A percentile compares a stretch with the other conserved stretches of the same genome.
These are phyloP conservation scores for Caenorhabditis doughertyi DNA, from an alignment of 2,888 invertebrate species.

Conservation along the genomic window DNA sequence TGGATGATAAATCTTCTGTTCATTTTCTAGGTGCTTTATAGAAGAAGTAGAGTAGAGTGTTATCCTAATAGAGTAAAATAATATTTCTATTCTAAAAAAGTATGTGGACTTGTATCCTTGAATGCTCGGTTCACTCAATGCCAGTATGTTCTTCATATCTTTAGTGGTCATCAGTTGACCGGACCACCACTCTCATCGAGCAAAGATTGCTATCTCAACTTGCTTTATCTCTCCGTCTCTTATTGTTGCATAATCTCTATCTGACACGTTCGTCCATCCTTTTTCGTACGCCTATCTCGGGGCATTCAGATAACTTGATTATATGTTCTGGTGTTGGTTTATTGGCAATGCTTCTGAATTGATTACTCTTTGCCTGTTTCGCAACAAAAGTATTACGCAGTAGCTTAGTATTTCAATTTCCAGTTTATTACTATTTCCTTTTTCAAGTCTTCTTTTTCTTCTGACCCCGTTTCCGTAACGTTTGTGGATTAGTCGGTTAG, in stretches of 20 bases:
- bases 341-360: conserved; percentile 20
- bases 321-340: conserved; percentile 20
- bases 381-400: neutral
- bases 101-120: too few species aligned
- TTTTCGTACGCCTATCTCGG: conserved; percentile 19
- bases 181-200: conserved; percentile 26
- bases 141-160: conserved; percentile 29
- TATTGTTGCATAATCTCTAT: neutral
- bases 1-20: too few species aligned
- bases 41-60: too few species aligned
- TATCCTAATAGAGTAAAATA: too few species aligned
- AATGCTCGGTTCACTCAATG: too few species aligned
- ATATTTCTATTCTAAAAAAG: too few species aligned
- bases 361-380: conserved; percentile 9
- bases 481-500: too few species aligned
- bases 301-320: conserved; percentile 48
- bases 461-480: conserved; percentile 10
- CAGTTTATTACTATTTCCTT: conserved; percentile 10
- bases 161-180: conserved; percentile 36
- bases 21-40: too few species aligned
- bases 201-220: conserved; percentile 42
- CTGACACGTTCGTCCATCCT: neutral
- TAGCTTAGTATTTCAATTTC: neutral
- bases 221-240: conserved; percentile 15
- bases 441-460: neutral